These are phyloP conservation scores for Macrosteles quadrilineatus DNA, from an alignment of 1,140 invertebrate species.

Conservation along the genomic window DNA sequence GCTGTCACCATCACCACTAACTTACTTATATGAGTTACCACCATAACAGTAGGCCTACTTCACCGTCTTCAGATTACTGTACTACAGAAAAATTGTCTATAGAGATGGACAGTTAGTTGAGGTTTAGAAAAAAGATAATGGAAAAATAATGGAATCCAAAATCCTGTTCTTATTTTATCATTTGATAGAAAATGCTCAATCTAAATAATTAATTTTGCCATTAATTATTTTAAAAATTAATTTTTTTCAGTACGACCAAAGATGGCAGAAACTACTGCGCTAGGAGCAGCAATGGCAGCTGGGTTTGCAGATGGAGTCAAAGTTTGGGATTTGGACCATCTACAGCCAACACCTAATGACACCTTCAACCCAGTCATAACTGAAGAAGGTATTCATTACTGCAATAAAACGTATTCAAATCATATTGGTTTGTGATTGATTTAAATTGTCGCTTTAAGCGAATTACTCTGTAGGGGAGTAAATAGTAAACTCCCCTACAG, in stretches of 20 bases:
- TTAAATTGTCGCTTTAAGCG: neutral
- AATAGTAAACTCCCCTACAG: neutral
- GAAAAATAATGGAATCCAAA: too few species aligned
- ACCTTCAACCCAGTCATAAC: conserved; percentile 68
- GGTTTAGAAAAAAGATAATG: too few species aligned
- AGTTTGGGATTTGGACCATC: conserved; percentile 56
- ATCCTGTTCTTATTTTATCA: too few species aligned
- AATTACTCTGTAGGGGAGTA: neutral
- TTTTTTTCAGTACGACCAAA: conserved; percentile 76
- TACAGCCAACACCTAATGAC: conserved; percentile 51
- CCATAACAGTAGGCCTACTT: too few species aligned
- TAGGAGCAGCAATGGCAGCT: conserved; percentile 93
- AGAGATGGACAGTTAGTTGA: too few species aligned
- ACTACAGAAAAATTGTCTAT: too few species aligned
- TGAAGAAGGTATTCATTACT: conserved; percentile 58
- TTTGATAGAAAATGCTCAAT: too few species aligned
- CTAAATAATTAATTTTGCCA: too few species aligned
- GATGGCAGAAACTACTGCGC: conserved; percentile 88
- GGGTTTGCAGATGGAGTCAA: conserved; percentile 73
- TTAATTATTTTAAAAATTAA: too few species aligned
- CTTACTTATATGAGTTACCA: too few species aligned
- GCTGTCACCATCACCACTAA: too few species aligned
- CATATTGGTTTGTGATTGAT: neutral
- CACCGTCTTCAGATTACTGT: too few species aligned
- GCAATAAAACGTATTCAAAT: neutral